These are phyloP conservation scores for Yponomeuta cagnagella DNA, from an alignment of 2,888 invertebrate genomes.

Conservation along the genomic window DNA sequence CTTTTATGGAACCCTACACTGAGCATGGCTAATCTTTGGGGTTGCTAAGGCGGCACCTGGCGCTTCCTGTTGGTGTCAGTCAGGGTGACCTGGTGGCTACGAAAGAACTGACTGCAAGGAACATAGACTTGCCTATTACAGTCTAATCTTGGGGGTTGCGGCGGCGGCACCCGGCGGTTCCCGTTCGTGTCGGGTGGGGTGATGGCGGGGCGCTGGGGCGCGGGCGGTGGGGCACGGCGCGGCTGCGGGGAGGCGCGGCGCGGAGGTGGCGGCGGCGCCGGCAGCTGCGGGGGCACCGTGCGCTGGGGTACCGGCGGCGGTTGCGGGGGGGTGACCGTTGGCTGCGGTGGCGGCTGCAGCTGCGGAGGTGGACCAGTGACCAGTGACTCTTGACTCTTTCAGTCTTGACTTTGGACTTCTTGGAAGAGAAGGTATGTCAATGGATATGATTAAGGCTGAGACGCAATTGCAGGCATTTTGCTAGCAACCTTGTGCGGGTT, in stretches of 20 bases:
- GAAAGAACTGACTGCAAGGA: background rate
- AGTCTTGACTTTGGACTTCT: background rate
- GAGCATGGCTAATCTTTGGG: too few species aligned
- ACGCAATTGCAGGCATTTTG: too few species aligned
- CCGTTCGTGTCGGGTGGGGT: slow-evolving; percentile 55
- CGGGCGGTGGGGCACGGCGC: slow-evolving; percentile 45
- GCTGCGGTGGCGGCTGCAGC: slow-evolving; percentile 29
- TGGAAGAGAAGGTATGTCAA: background rate
- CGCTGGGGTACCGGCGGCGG: slow-evolving; percentile 62
- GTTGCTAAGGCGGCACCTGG: too few species aligned
- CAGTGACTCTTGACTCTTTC: too few species aligned
- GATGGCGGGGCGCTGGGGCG: slow-evolving; percentile 66
- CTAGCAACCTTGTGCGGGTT: too few species aligned
- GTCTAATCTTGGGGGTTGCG: slow-evolving; percentile 48
- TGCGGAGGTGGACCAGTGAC: slow-evolving; percentile 25
- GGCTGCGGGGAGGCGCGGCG: slow-evolving; percentile 47
- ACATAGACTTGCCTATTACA: slow-evolving; percentile 33
- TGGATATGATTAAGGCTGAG: background rate
- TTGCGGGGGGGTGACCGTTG: slow-evolving; percentile 40
- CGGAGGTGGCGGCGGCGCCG: slow-evolving; percentile 45
- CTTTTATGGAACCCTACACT: too few species aligned
- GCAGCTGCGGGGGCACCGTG: slow-evolving; percentile 35
- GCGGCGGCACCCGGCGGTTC: slow-evolving; percentile 31
- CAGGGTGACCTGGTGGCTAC: too few species aligned
- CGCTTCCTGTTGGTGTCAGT: too few species aligned